Conservation (phyloP, 2,888 invertebrate genomes). For the Zele albiditarsus region DNA sequence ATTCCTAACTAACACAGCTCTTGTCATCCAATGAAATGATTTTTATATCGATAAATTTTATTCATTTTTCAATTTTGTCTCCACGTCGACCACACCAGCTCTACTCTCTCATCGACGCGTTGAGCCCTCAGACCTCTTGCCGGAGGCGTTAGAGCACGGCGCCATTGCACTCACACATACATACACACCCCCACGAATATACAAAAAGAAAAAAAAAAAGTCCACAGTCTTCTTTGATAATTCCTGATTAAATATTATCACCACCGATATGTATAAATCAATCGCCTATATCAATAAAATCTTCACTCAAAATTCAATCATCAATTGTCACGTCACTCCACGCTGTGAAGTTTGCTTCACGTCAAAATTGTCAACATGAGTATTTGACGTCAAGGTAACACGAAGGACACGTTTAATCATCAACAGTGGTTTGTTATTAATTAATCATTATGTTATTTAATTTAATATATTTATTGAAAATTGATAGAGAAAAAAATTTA, state of each 20-base stretch:
- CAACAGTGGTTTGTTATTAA: neutral
- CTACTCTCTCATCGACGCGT: neutral
- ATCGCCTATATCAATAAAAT: neutral
- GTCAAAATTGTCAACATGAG: conserved; percentile 16
- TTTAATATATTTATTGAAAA: too few relatives aligned
- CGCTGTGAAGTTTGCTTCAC: conserved; percentile 8
- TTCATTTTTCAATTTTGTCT: neutral
- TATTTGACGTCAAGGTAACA: conserved; percentile 27
- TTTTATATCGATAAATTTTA: conserved; percentile 4
- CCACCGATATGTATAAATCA: neutral
- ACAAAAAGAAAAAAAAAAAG: neutral
- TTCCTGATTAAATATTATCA: neutral
- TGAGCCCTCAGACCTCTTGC: conserved; percentile 16
- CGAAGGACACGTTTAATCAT: conserved; percentile 10
- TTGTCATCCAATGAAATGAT: neutral
- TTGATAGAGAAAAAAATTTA: neutral
- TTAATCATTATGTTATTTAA: neutral
- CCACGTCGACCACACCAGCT: neutral
- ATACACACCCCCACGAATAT: neutral
- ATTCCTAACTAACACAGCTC: neutral
- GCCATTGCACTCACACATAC: conserved; percentile 13
- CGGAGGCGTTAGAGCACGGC: conserved; percentile 12
- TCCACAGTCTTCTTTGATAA: neutral
- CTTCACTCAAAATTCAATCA: neutral
- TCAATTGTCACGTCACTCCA: neutral